These are phyloP conservation scores for Mola mola DNA, from an alignment of 2,113 vertebrate genomes.

Conservation along the genomic window DNA sequence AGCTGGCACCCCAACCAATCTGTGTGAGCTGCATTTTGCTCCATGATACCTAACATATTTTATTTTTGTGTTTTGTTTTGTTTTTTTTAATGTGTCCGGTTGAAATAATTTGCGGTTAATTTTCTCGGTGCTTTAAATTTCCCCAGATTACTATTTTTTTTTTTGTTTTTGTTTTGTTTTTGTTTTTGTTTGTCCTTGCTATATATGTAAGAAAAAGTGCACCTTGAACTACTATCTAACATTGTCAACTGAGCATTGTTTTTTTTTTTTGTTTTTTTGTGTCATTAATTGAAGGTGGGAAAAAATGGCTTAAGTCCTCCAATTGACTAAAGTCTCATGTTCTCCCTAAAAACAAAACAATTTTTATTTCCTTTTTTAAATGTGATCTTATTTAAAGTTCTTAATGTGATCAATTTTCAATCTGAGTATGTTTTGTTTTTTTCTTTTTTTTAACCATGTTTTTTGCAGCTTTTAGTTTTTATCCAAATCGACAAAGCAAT, in stretches of 20 bases:
- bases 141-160: too few species aligned
- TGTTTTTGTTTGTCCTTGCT: too few species aligned
- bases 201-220: too few species aligned
- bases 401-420: slow-evolving; percentile 48
- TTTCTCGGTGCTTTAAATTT: too few species aligned
- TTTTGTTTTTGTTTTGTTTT: too few species aligned
- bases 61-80: slow-evolving; percentile 25
- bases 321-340: too few species aligned
- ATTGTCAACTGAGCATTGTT: too few species aligned
- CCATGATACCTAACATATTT: slow-evolving; percentile 20
- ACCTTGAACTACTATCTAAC: too few species aligned
- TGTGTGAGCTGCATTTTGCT: slow-evolving; percentile 34
- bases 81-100: slow-evolving; percentile 21
- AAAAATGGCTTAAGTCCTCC: too few species aligned
- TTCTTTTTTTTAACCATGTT: slow-evolving; percentile 31
- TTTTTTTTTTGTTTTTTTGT: too few species aligned
- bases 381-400: slow-evolving; percentile 50
- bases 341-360: slow-evolving; percentile 20
- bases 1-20: too few species aligned
- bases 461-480: slow-evolving; percentile 21
- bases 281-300: too few species aligned
- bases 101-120: slow-evolving; percentile 29
- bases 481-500: slow-evolving; percentile 49
- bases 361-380: slow-evolving; percentile 35
- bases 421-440: slow-evolving; percentile 22